Conservation (phyloP, 1,140 invertebrate species). For the Argopecten irradians region DNA sequence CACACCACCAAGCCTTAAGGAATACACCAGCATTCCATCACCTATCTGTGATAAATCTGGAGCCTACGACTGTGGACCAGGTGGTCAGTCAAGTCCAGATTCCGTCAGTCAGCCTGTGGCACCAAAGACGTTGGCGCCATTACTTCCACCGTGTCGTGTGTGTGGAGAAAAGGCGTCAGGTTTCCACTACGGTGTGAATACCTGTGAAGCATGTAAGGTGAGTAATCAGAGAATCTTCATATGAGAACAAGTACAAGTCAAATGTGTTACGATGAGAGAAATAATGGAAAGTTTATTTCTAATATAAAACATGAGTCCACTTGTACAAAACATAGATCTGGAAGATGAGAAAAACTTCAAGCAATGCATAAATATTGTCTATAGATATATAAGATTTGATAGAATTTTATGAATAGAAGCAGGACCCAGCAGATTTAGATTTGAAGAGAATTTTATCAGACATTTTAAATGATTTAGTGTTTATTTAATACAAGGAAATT, state of each 20-base stretch:
- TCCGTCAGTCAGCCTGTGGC: neutral
- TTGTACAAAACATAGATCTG: neutral
- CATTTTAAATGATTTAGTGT: too few relatives aligned
- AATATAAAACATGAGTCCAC: neutral
- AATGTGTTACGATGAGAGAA: neutral
- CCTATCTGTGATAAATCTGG: neutral
- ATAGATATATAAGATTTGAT: too few relatives aligned
- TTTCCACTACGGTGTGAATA: constrained; percentile 77
- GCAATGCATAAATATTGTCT: too few relatives aligned
- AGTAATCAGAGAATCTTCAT: neutral
- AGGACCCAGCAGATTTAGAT: too few relatives aligned
- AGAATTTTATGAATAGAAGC: too few relatives aligned
- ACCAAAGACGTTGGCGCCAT: neutral
- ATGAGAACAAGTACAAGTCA: too few relatives aligned
- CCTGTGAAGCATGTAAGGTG: constrained; percentile 78
- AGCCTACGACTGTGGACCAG: neutral
- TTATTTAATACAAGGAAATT: too few relatives aligned
- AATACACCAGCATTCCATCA: neutral
- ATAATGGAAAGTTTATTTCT: neutral
- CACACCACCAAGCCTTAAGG: neutral
- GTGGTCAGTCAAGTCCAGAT: neutral
- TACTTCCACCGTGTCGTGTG: constrained; percentile 70
- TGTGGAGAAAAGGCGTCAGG: constrained; percentile 73
- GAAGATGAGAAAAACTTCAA: neutral
- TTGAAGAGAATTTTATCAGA: too few relatives aligned